Base-by-base conservation (phyloP, 2,797 vertebrate genomes). In the Pangasius larnaudii region DNA sequence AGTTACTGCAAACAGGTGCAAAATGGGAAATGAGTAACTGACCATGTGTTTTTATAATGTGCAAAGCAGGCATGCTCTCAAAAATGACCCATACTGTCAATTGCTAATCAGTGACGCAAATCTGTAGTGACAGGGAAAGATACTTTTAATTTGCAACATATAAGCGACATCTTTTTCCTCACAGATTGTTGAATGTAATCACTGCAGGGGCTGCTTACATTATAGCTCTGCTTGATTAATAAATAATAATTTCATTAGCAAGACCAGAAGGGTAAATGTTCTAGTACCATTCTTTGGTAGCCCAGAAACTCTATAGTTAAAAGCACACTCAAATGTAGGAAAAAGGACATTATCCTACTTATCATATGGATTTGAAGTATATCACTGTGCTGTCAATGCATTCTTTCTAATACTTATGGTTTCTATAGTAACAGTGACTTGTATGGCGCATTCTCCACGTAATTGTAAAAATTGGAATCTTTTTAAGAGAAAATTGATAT, bases 11-110 rank as follows among this genome's bases (percentile, higher is more conserved):
- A 75, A 69, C 65, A 74, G 74, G 88, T 59, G 87, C 58, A 85
- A 89, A 88, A 87, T 71, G 1, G 49, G 11, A 79, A 24, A 6
- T 84, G 87, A 69, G 63, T 79, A 65, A 69, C 22, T 81, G 88
- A 85, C 69, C 85, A 86, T 77, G 75, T 88, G 79, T 77, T 72
- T 69, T 90, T 82, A 39, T 85, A 86, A 42, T 19, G 24, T 79
- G 58, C 46, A 67, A 51, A 86, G 33, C 3, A 5, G 42, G 5
- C 42, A 27, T 7, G n/a, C 36, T 49, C 65, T 87, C 22, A 84
- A 77, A 53, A 84, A 9, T 19, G 59, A 67, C 46, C 58, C 86
- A 10, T 72, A 16, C 56, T 18, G 81, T 85, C 86, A 85, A 75
- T 51, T 61, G 22, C 49, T 39, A 78, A 88, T 83, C 8, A 58